Conservation (phyloP, 1,140 invertebrate genomes). For the Diploscapter pachys region DNA sequence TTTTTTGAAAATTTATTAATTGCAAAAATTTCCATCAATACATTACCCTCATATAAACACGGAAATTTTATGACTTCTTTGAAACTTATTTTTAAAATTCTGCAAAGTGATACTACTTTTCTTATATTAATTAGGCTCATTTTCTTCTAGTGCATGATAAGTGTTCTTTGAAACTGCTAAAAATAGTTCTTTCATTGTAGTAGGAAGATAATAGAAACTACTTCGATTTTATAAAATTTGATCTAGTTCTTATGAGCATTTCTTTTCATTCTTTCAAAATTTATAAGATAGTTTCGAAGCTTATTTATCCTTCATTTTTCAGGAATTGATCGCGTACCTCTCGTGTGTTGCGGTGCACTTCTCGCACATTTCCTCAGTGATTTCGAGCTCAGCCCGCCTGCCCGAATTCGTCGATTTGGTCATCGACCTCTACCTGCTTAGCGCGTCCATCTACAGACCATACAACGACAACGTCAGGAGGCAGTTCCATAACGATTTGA, state of each 20-base stretch:
- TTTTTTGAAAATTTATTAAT: too few relatives aligned
- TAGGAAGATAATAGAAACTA: too few relatives aligned
- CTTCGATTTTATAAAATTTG: neutral
- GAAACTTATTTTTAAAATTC: too few relatives aligned
- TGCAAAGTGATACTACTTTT: too few relatives aligned
- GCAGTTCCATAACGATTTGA: conserved; percentile 12
- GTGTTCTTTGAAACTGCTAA: too few relatives aligned
- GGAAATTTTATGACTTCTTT: too few relatives aligned
- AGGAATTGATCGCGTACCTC: conserved; percentile 11
- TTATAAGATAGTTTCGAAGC: neutral
- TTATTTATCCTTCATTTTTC: neutral
- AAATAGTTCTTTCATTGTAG: too few relatives aligned
- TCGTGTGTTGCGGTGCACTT: conserved; percentile 13
- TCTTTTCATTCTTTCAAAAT: conserved; percentile 8
- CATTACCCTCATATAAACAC: too few relatives aligned
- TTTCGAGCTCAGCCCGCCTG: conserved; percentile 14
- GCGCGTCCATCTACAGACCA: conserved; percentile 6
- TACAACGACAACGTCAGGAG: neutral
- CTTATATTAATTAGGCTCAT: too few relatives aligned
- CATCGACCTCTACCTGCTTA: conserved; percentile 14
- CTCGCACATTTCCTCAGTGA: conserved; percentile 13
- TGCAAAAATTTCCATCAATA: too few relatives aligned
- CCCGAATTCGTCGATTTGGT: conserved; percentile 15
- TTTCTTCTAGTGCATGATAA: too few relatives aligned
- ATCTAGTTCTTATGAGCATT: conserved; percentile 40